Evolutionary conservation across 2,113 vertebrate species (phyloP).

Genomic region (Oreochromis spilurus): DNA sequence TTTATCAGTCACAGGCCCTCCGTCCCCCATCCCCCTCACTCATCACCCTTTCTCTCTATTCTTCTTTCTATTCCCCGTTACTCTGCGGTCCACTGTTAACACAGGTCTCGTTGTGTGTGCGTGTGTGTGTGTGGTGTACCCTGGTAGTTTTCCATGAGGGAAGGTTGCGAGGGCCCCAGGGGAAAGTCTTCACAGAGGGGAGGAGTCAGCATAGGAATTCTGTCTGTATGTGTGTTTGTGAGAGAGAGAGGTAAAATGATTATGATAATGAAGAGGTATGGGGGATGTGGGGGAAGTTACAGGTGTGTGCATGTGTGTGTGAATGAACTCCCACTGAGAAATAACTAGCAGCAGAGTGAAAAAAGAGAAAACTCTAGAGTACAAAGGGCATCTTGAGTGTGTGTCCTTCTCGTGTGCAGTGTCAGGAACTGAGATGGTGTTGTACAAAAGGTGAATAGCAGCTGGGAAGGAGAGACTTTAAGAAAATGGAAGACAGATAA

Average conservation of each 20-base stretch:
- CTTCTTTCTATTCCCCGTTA: not conserved
- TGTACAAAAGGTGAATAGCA: not conserved
- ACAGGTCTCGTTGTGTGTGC: not conserved
- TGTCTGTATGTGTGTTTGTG: not conserved
- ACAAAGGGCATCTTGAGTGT: not conserved
- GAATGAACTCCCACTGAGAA: slow-evolving; percentile 7
- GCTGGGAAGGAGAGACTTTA: not conserved
- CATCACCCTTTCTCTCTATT: not conserved
- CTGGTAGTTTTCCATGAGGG: slow-evolving; percentile 68
- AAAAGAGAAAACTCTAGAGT: slow-evolving; percentile 14
- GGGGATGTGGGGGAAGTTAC: not conserved
- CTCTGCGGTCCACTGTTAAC: not conserved
- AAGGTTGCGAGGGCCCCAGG: slow-evolving; percentile 22
- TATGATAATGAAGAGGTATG: slow-evolving; percentile 19
- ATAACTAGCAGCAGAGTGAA: not conserved
- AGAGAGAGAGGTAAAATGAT: not conserved
- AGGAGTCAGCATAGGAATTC: slow-evolving; percentile 54
- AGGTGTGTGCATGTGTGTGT: not conserved
- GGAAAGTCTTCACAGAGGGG: slow-evolving; percentile 45
- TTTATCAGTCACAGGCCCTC: not conserved
- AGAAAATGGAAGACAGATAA: not conserved
- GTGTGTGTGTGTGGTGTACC: not conserved
- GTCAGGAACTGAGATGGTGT: not conserved
- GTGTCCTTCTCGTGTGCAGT: not conserved
- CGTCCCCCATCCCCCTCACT: too few relatives aligned